Evolutionary conservation across 2,797 vertebrate species (phyloP), one percentile per base, ranked within the genome.

Genomic region (Brachymystax lenok): DNA sequence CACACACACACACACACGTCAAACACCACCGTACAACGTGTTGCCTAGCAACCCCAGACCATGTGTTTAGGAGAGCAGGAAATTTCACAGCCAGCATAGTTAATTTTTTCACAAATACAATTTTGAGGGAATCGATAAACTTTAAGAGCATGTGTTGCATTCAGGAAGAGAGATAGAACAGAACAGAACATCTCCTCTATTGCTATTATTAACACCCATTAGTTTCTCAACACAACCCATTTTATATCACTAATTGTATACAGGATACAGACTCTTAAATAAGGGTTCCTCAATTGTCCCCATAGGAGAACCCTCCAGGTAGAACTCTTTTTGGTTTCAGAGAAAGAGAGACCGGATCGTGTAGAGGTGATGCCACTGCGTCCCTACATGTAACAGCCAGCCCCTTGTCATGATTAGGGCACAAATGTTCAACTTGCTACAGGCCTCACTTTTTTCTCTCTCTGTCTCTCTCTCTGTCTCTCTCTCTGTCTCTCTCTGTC

Each of bases 21-120:
- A 92, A 91, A 92, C 86, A 82, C 82, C 63, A 81, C 82, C 19
- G 74, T 80, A 86, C 87, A 84, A 88, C 77, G 88, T 84, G 94
- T 94, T 95, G 88, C 94, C 92, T 93, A 95, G 94, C 94, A 94
- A 94, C 94, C 83, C 80, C 84, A 84, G 92, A 91, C 90, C 92
- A 93, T 91, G 91, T 93, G 90, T 92, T 92, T 82, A 80, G 73
- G 83, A 83, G 86, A 80, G 82, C 51, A 82, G 88, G 90, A 91
- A 89, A 91, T 89, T 90, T 88, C 88, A 85, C 87, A 91, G 86
- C 85, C 80, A 78, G 77, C 88, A 82, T 89, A 88, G 81, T 87
- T 90, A 83, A 86, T 89, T 88, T 88, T 91, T 54, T 91, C 81
- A 77, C 83, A 83, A 91, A 91, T 88, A 88, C 85, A 85, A 88